A percentile compares a stretch with the other conserved stretches of the same genome.
phyloP scores from a whole-genome alignment of 2,888 invertebrate species.

The Panzeria rudis region DNA sequence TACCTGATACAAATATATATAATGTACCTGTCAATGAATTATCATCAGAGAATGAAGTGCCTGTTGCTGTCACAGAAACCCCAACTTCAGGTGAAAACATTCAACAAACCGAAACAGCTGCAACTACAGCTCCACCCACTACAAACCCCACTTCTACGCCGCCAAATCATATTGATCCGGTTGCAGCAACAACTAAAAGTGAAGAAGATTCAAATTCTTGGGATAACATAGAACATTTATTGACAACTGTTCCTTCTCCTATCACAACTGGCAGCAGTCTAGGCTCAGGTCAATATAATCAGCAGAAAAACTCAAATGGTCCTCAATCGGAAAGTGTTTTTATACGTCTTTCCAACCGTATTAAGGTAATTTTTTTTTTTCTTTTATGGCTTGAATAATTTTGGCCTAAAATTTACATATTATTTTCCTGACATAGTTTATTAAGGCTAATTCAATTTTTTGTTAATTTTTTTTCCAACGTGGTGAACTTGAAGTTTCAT shows the following conservation, averaged over 20 bases:
- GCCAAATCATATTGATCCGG: slow-evolving; percentile 48
- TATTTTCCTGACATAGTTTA: slow-evolving; percentile 56
- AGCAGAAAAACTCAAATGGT: slow-evolving; percentile 76
- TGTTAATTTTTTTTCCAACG: neutral
- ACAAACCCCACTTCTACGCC: slow-evolving; percentile 45
- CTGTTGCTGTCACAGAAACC: slow-evolving; percentile 12
- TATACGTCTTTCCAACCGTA: slow-evolving; percentile 96
- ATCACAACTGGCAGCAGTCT: slow-evolving; percentile 75
- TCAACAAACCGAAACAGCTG: slow-evolving; percentile 26
- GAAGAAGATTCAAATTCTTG: slow-evolving; percentile 77
- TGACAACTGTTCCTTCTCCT: slow-evolving; percentile 76
- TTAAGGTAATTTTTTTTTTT: slow-evolving; percentile 88
- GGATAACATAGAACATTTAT: slow-evolving; percentile 81
- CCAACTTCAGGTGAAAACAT: slow-evolving; percentile 45
- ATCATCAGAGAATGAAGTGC: slow-evolving; percentile 66
- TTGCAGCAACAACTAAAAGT: slow-evolving; percentile 58
- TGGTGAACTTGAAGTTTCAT: slow-evolving; percentile 39
- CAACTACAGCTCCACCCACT: slow-evolving; percentile 19
- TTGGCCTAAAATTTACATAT: slow-evolving; percentile 8
- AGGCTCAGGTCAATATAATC: slow-evolving; percentile 54
- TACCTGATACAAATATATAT: slow-evolving; percentile 78
- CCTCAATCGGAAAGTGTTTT: slow-evolving; percentile 97
- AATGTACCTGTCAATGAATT: slow-evolving; percentile 75
- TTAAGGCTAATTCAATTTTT: neutral
- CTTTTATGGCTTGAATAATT: neutral